These are phyloP conservation scores for Holcopasites calliopsidis DNA, from an alignment of 1,140 invertebrate genomes.

Conservation along the genomic window DNA sequence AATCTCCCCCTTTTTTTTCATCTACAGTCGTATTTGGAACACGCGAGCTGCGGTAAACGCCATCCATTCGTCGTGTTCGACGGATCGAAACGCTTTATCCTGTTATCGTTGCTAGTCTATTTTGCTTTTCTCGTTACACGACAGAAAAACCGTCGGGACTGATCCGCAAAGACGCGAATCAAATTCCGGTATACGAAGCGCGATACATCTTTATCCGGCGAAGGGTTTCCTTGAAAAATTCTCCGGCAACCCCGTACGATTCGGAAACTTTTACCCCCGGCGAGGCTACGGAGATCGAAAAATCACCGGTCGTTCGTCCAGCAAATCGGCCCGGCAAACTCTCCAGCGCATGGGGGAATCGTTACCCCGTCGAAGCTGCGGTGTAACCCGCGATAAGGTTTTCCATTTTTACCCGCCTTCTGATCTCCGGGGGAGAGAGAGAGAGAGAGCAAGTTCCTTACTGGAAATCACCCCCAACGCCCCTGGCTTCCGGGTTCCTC, in stretches of 20 bases:
- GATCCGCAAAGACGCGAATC: background rate
- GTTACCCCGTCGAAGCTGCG: constrained; percentile 36
- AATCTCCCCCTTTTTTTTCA: constrained; percentile 3
- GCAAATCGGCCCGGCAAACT: constrained; percentile 54
- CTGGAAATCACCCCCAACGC: constrained; percentile 43
- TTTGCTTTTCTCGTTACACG: background rate
- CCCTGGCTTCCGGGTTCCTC: constrained; percentile 45
- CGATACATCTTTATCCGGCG: no score
- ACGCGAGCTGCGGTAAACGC: background rate
- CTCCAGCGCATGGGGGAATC: constrained; percentile 19
- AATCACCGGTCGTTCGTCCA: constrained; percentile 59
- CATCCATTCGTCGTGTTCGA: constrained; percentile 11
- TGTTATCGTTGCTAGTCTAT: background rate
- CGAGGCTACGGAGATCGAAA: constrained; percentile 18
- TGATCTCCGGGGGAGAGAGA: constrained; percentile 31
- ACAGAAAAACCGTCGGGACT: background rate
- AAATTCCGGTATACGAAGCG: background rate
- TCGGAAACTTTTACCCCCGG: background rate
- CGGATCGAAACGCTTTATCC: constrained; percentile 36
- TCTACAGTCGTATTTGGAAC: background rate
- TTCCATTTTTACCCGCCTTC: constrained; percentile 56
- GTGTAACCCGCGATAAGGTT: constrained; percentile 62
- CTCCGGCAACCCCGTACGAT: background rate
- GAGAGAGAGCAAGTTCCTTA: constrained; percentile 27
- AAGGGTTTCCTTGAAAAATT: background rate